These are phyloP conservation scores for Xanthia togata DNA, from an alignment of 2,888 invertebrate genomes.

Conservation along the genomic window DNA sequence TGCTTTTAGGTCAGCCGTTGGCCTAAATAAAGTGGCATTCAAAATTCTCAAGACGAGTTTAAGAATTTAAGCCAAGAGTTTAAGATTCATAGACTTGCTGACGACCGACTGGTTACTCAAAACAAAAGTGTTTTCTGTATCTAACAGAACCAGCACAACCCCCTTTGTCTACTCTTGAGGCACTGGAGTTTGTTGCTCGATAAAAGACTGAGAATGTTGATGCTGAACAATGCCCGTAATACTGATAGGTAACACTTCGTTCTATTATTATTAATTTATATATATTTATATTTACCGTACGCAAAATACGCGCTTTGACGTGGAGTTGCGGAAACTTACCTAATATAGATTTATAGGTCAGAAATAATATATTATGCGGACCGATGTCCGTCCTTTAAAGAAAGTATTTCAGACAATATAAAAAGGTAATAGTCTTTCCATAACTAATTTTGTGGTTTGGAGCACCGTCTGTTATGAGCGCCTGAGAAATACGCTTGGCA, in stretches of 20 bases:
- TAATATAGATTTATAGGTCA: too few species aligned
- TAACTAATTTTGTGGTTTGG: background rate
- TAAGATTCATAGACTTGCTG: slow-evolving; percentile 19
- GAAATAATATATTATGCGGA: background rate
- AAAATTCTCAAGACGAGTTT: slow-evolving; percentile 20
- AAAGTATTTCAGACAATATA: background rate
- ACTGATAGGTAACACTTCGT: background rate
- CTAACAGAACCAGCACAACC: background rate
- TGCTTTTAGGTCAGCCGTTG: slow-evolving; percentile 20
- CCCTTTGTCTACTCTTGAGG: background rate
- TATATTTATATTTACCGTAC: too few species aligned
- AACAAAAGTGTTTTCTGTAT: background rate
- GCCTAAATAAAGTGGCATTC: slow-evolving; percentile 25
- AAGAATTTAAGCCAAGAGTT: slow-evolving; percentile 30
- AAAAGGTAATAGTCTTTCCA: background rate
- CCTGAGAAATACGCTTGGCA: background rate
- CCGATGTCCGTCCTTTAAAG: background rate
- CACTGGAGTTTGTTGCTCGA: too few species aligned
- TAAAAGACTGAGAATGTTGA: background rate
- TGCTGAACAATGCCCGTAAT: background rate
- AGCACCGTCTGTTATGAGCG: background rate
- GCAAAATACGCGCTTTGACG: too few species aligned
- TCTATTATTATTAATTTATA: background rate
- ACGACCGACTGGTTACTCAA: background rate
- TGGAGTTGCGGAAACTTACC: too few species aligned